Evolutionary conservation across 2,888 invertebrate genomes (phyloP).

Genomic region (Eupithecia dodoneata): DNA sequence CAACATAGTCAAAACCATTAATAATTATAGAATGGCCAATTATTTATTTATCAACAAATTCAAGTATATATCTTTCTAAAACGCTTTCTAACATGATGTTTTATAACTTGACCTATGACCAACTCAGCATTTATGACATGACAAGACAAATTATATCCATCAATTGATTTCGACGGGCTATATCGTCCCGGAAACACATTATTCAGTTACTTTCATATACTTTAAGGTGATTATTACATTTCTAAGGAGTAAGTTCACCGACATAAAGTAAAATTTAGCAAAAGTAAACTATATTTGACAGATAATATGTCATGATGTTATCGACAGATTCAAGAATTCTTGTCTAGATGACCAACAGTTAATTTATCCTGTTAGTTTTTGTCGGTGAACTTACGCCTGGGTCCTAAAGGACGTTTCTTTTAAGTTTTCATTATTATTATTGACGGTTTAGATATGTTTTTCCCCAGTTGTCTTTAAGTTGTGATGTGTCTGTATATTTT

Average conservation of each 20-base stretch:
- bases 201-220: constrained; percentile 35
- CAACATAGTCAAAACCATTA: not conserved
- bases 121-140: constrained; percentile 39
- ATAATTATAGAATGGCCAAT: not conserved
- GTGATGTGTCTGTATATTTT: constrained; percentile 62
- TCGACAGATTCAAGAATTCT: not conserved
- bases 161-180: constrained; percentile 34
- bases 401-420: constrained; percentile 39
- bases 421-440: constrained; percentile 35
- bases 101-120: constrained; percentile 28
- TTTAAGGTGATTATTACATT: constrained; percentile 32
- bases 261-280: not conserved
- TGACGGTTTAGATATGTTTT: constrained; percentile 37
- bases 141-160: constrained; percentile 38
- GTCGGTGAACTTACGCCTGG: constrained; percentile 6
- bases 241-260: constrained; percentile 13
- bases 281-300: too few species aligned
- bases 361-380: not conserved
- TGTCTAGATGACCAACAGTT: not conserved
- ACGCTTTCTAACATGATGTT: not conserved
- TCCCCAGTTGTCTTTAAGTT: constrained; percentile 49
- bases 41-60: not conserved
- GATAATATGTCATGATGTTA: too few species aligned
- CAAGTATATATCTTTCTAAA: not conserved
- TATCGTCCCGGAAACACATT: constrained; percentile 28